A percentile compares a stretch with the other conserved stretches of the same genome.
phyloP scores from a whole-genome alignment of 2,797 vertebrate species.

The Acanthiza pusilla region DNA sequence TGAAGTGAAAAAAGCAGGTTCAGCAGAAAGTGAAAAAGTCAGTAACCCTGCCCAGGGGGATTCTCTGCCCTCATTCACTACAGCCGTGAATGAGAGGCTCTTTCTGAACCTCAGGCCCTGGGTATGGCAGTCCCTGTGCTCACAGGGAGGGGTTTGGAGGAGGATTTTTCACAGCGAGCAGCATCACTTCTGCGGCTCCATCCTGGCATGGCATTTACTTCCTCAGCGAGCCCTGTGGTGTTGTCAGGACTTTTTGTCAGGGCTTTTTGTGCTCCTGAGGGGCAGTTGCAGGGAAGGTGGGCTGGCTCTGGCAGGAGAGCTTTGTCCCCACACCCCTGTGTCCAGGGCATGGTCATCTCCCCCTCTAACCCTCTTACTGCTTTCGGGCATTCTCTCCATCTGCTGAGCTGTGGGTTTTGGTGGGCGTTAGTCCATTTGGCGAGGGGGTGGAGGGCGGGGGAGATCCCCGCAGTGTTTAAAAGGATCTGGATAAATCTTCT shows the following conservation, averaged over 20 bases:
- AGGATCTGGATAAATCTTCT: slow-evolving; percentile 42
- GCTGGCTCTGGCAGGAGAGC: not conserved
- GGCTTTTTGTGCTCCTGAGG: not conserved
- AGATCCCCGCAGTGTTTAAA: not conserved
- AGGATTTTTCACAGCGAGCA: not conserved
- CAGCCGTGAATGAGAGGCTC: not conserved
- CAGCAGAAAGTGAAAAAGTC: not conserved
- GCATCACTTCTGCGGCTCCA: not conserved
- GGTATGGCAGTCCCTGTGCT: accelerated
- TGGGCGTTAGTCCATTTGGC: not conserved
- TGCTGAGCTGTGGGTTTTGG: slow-evolving; percentile 5
- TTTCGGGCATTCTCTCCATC: not conserved
- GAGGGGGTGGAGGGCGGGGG: not conserved
- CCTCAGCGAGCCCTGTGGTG: accelerated
- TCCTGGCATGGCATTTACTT: not conserved
- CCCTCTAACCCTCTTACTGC: not conserved
- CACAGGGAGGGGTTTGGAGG: not conserved
- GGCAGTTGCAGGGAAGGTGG: not conserved
- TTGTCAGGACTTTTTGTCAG: not conserved
- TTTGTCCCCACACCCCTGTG: not conserved
- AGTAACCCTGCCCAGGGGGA: not conserved
- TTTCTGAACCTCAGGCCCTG: not conserved
- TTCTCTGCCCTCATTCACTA: not conserved
- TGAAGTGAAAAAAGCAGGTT: not conserved
- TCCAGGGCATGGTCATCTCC: not conserved